Conservation (phyloP, 2,888 invertebrate species). For the Drosophila ezoana region DNA sequence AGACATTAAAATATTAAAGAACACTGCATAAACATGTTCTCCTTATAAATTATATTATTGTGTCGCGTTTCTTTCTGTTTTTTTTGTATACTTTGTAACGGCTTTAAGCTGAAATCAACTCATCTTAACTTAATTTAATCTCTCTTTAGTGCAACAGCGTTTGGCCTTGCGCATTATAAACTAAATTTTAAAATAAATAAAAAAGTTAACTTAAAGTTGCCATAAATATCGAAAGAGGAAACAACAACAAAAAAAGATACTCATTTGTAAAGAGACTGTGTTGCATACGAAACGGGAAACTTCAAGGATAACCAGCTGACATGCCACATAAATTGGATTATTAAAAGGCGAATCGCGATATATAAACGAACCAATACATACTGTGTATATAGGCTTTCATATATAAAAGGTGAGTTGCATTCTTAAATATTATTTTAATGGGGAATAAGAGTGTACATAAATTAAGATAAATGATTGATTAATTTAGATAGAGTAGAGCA, state of each 20-base stretch:
- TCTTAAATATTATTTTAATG: slow-evolving; percentile 3
- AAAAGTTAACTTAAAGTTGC: slow-evolving; percentile 64
- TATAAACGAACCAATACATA: slow-evolving; percentile 43
- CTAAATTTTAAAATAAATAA: slow-evolving; percentile 35
- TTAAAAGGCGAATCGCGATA: slow-evolving; percentile 56
- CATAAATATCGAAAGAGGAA: slow-evolving; percentile 58
- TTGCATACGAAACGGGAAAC: slow-evolving; percentile 60
- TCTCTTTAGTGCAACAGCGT: slow-evolving; percentile 62
- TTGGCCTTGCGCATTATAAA: slow-evolving; percentile 70
- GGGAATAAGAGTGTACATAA: not conserved
- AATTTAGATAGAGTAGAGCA: too few species aligned
- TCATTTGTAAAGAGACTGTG: slow-evolving; percentile 37
- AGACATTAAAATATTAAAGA: slow-evolving; percentile 49
- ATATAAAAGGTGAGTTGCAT: slow-evolving; percentile 66
- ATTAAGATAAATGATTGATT: too few species aligned
- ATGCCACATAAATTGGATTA: slow-evolving; percentile 80
- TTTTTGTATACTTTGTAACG: slow-evolving; percentile 24
- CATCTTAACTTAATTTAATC: slow-evolving; percentile 27
- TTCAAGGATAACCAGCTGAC: slow-evolving; percentile 79
- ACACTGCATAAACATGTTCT: slow-evolving; percentile 46
- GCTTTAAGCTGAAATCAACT: slow-evolving; percentile 23
- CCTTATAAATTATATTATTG: slow-evolving; percentile 39
- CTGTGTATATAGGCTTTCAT: slow-evolving; percentile 42
- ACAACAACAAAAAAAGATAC: slow-evolving; percentile 21
- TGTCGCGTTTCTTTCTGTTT: slow-evolving; percentile 12